Evolutionary conservation across 2,888 invertebrate species (phyloP), one percentile per base, ranked within the genome.

Genomic region (Phasia obesa): DNA sequence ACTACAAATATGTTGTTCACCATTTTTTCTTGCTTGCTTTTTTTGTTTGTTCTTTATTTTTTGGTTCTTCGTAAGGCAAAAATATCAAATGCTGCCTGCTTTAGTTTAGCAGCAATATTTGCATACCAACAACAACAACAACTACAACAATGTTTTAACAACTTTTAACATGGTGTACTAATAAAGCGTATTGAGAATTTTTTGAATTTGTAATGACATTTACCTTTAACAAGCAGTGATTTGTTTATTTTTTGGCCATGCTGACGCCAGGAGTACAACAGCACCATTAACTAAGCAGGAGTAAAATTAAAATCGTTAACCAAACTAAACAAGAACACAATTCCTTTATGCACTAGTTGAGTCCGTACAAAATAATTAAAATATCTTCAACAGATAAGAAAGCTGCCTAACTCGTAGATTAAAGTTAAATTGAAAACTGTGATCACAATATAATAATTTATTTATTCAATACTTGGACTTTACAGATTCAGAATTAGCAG

Each of bases 121-220:
- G 49, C 75, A 75, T 76, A 69, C 70, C 49, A 67, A n/a, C 42
- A 53, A 23, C 64, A 73, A 17, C 77, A 69, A 19, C 57, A 42
- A 11, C 49, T 19, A 15, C 57, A 6, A 38, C 21, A 59, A 60
- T 67, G 51, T 65, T 67, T 49, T 44, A 59, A 74, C 59, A 67
- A 67, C 59, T 53, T 82, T 74, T 42, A 82, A 73, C 77, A 74
- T 77, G 81, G 25, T 69, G 67, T 71, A 76, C 83, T 83, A 83
- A 83, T 83, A 75, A 83, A 83, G 75, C 67, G 70, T 79, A 79
- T 75, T 76, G 67, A 79, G 83, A 27, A 77, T 55, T 77, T 71
- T 77, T 64, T 70, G 77, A 79, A 83, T 83, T 83, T 79, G 83
- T 75, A 83, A 79, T 83, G 79, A 76, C 83, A 83, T 83, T 83